Base-by-base conservation (phyloP, 1,140 invertebrate genomes). In the Aphidius ervi region DNA sequence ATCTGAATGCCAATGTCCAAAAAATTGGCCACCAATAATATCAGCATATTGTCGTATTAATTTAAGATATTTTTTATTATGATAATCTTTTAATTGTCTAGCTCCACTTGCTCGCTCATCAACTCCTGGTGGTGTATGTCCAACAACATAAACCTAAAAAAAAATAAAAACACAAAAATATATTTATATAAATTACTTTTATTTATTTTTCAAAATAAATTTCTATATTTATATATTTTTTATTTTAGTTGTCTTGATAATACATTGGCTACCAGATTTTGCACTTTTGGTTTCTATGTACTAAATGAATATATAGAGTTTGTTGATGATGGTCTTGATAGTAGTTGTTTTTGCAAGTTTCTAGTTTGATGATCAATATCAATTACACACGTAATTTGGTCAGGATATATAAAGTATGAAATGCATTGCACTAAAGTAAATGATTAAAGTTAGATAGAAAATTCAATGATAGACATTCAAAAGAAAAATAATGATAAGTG, bases 1-100 rank as follows among this genome's bases (percentile, higher is more conserved):
- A 75, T 96, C 94, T 9, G 90, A 92, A 77, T 97, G 94, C 61
- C 92, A 84, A 73, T 96, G 93, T 4, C 93, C 94, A 69, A 94
- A 96, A 78, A 96, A 94, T 77, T 96, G 94, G 40, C 92, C 93
- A 8, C 88, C 86, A 61, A 96, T 95, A 58, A 92, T 89, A 58
- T 85, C 79, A 9, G 88, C 83, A 71, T 90, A 90, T 62, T 85
- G 85, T 9, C 87, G 82, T 1, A 95, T 84, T 61, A 89, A 76
- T 52, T 87, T 79, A 37, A 94, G 70, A 72, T 93, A 95, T 50
- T 82, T 82, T 46, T 81, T 80, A 70, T 90, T 89, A 67, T 89
- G 86, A 56, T 84, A 83, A 57, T 88, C 84, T 40, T 82, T 85
- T 67, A 85, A 86, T 50, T 81, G 81, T 42, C 82, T 75, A 39